Evolutionary conservation across 2,888 invertebrate species (phyloP).

Genomic region (Chironomus riparius): DNA sequence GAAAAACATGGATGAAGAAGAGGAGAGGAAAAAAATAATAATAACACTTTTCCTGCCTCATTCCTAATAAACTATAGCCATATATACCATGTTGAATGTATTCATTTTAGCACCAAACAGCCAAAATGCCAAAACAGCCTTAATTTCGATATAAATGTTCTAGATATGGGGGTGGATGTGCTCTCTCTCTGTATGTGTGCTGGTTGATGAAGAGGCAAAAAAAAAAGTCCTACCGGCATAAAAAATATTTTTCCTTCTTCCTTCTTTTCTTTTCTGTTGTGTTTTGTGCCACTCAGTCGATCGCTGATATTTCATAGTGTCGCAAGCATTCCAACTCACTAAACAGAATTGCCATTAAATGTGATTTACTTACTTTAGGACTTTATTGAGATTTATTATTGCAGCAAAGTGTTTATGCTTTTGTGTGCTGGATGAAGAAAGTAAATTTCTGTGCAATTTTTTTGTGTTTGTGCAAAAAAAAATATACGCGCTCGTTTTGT

Average conservation of each 20-base stretch:
- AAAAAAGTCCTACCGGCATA: not conserved
- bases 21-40: not conserved
- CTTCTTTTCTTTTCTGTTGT: not conserved
- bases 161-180: not conserved
- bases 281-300: constrained; percentile 9
- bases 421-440: not conserved
- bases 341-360: not conserved
- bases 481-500: not conserved
- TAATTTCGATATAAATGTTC: constrained; percentile 9
- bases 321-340: not conserved
- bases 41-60: constrained; percentile 7
- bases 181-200: too few species aligned
- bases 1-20: not conserved
- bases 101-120: not conserved
- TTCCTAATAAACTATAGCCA: not conserved
- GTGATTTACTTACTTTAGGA: not conserved
- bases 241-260: not conserved
- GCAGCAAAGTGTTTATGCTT: not conserved
- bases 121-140: constrained; percentile 6
- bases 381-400: not conserved
- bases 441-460: not conserved
- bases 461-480: not conserved
- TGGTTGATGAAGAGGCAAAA: not conserved
- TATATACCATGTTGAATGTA: not conserved
- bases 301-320: constrained; percentile 7